These are phyloP conservation scores for Scolopax rusticola DNA, from an alignment of 2,797 vertebrate species.

Conservation along the genomic window DNA sequence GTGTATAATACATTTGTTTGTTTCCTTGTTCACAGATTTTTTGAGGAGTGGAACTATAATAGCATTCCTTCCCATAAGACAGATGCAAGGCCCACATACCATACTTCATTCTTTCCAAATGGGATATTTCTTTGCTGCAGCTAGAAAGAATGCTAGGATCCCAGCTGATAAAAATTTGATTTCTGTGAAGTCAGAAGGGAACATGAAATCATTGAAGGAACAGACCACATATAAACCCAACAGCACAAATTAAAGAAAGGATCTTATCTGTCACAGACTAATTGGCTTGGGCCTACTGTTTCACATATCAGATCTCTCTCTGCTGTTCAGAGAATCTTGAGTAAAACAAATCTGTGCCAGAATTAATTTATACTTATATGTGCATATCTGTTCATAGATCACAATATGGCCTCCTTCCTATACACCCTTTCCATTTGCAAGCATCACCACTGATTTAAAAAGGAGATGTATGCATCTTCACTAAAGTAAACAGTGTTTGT, in stretches of 20 bases:
- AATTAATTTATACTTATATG: background rate
- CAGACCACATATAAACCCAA: background rate
- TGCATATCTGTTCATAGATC: background rate
- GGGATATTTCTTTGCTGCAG: background rate
- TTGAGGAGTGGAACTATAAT: background rate
- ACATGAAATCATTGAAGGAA: background rate
- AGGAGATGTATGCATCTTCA: background rate
- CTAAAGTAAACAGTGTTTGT: background rate
- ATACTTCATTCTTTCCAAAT: background rate
- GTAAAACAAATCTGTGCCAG: constrained; percentile 11
- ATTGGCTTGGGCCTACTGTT: constrained; percentile 15
- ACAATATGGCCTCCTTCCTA: background rate
- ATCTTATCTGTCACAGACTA: constrained; percentile 2
- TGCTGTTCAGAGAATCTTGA: constrained; percentile 12
- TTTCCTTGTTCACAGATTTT: constrained; percentile 17
- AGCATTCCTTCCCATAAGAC: background rate
- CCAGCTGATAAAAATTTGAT: background rate
- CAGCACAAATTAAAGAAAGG: background rate
- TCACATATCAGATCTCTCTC: background rate
- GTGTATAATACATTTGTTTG: background rate
- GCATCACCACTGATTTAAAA: background rate
- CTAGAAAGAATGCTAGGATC: constrained; percentile 4
- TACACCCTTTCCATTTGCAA: background rate
- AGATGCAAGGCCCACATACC: background rate
- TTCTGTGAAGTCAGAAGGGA: background rate